These are phyloP conservation scores for Nudaria mundana DNA, from an alignment of 2,888 invertebrate species.

Conservation along the genomic window DNA sequence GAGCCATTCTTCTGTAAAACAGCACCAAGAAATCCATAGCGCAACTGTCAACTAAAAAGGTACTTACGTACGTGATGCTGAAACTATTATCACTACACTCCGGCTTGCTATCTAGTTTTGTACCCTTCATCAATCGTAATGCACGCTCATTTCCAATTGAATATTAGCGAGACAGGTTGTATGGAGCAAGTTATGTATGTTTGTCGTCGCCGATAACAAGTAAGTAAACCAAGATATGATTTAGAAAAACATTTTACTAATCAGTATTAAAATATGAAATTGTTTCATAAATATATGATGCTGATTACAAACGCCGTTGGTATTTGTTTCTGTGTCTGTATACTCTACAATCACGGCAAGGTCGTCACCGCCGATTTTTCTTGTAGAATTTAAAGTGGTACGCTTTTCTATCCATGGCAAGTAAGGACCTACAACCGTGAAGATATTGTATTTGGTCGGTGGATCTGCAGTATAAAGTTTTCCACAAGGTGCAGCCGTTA, in stretches of 20 bases:
- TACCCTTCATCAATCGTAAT: conserved; percentile 21
- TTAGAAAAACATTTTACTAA: conserved; percentile 34
- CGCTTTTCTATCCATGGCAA: conserved; percentile 52
- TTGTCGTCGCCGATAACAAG: conserved; percentile 8
- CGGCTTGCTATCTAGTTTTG: no score
- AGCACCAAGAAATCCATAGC: not conserved
- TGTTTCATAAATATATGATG: conserved; percentile 8
- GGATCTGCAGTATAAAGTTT: conserved; percentile 27
- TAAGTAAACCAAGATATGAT: conserved; percentile 14
- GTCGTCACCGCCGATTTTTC: not conserved
- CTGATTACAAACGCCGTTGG: conserved; percentile 1
- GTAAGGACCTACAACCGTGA: conserved; percentile 58
- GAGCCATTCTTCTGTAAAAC: no score
- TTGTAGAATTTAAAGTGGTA: conserved; percentile 6
- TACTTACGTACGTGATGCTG: not conserved
- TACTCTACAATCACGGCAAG: no score
- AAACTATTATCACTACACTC: no score
- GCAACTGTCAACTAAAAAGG: not conserved
- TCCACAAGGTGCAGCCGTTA: conserved; percentile 47
- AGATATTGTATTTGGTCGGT: conserved; percentile 49
- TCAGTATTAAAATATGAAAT: conserved; percentile 30
- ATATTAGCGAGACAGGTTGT: conserved; percentile 39
- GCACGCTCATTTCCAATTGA: conserved; percentile 48
- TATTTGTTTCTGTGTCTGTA: conserved; percentile 5
- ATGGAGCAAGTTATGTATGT: not conserved